Percentiles rank a stretch among this genome's conserved stretches.
These are phyloP conservation scores for Plectrocnemia conspersa DNA, from an alignment of 1,140 invertebrate genomes.

Conservation along the genomic window DNA sequence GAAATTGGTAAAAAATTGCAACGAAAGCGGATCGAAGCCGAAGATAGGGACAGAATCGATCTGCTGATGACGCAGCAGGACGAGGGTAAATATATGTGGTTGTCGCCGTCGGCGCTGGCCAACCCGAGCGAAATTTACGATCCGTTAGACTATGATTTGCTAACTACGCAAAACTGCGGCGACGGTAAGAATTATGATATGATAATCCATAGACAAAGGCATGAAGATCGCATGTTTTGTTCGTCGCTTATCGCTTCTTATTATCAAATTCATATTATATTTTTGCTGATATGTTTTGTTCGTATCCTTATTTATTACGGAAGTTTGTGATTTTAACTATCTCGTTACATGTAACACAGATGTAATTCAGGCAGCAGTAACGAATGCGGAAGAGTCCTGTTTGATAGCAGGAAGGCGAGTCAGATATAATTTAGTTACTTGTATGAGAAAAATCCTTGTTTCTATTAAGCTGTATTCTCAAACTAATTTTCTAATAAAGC, in stretches of 20 bases:
- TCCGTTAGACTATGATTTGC: slow-evolving; percentile 15
- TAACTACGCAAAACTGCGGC: slow-evolving; percentile 10
- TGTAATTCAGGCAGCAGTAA: too few relatives aligned
- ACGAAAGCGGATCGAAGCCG: slow-evolving; percentile 4
- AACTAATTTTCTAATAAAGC: too few relatives aligned
- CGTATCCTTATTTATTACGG: too few relatives aligned
- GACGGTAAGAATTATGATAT: slow-evolving; percentile 6
- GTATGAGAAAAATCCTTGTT: too few relatives aligned
- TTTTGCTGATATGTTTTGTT: too few relatives aligned
- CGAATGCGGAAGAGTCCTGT: too few relatives aligned
- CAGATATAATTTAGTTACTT: too few relatives aligned
- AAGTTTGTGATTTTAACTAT: too few relatives aligned
- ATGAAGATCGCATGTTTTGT: slow-evolving; percentile 7
- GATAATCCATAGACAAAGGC: slow-evolving; percentile 28
- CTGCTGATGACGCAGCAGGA: slow-evolving; percentile 37
- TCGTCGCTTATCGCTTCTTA: slow-evolving; percentile 7
- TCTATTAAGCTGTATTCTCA: too few relatives aligned
- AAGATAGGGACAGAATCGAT: slow-evolving; percentile 17
- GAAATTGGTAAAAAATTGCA: slow-evolving; percentile 22
- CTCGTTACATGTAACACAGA: too few relatives aligned
- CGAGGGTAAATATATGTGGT: slow-evolving; percentile 56
- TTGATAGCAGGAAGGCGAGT: too few relatives aligned
- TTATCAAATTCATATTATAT: too few relatives aligned
- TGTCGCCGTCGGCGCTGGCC: slow-evolving; percentile 38
- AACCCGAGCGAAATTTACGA: slow-evolving; percentile 23